Base-by-base conservation (phyloP, 2,113 vertebrate species). In the Thomomys bottae region DNA sequence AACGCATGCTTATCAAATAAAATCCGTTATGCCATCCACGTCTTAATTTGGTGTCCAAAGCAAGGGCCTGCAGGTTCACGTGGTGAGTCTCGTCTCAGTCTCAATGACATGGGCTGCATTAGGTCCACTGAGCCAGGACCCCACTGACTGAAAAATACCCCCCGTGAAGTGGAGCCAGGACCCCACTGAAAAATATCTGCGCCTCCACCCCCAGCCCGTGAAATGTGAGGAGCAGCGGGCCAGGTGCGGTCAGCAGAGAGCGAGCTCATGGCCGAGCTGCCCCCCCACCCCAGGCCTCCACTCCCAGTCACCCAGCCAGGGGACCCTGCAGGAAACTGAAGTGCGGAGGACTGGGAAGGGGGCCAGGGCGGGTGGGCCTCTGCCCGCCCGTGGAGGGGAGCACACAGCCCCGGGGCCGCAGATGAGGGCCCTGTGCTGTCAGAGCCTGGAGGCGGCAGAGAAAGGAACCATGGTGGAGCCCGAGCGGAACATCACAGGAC, bases 31-130 rank as follows among this genome's bases (percentile, higher is more conserved):
- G 28, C 42, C 71, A 45, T 12, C 28, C 67, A 1, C 23, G 30
- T 40, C 78, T 81, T 84, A 82, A 71, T 94, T 85, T 64, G 66
- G 70, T 7, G 61, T 23, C 64, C 32, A 42, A 40, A 28, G 38
- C 30, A 8, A 54, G 77, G 23, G 28, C 26, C 30, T 7, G 8
- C 26, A 80, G 45, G 10, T 20, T 28, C 61, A 67, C 23, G 57
- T 7, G 12, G 34, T 3, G 20, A 24, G 18, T 2, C 38, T 78
- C 70, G 17, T 0, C 0, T 5, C 30, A 15, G 4, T 54, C 7
- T 32, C 42, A 28, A 1, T 1, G n/a, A 49, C 54, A 3, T 42
- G 2, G 15, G 76, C 26, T 49, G 42, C 34, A 23, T 6, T 10
- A 66, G 0, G 5, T 36, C 23, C 15, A 6, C 23, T 42, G 9